Evolutionary conservation across 2,888 invertebrate species (phyloP), one percentile per base, ranked within the genome.

Genomic region (Acronicta alni): DNA sequence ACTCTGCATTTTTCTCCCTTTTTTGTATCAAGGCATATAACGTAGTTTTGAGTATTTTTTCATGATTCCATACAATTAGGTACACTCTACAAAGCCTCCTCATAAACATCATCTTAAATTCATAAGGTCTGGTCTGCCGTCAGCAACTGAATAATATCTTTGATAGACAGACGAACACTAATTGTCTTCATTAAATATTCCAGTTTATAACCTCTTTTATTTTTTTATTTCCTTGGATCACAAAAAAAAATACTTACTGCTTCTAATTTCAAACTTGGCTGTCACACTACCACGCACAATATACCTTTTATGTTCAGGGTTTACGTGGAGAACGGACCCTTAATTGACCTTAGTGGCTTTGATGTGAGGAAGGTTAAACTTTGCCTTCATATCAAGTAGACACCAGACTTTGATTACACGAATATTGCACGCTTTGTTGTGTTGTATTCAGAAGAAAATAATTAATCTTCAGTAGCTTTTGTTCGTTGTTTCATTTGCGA

Each of bases 301-400:
- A 30, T 4, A 39, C 6, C 39, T 64, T 52, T 44, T 32, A 53
- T 23, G 14, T 45, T 35, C 15, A 17, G 43, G 48, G 44, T 38
- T 52, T 42, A 38, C 51, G 32, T 39, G 12, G 10, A 18, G 39
- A 37, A 43, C 41, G 32, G 37, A 20, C 35, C 32, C 57, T 45
- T 65, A 26, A 67, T 71, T 57, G 47, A 52, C 45, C 44, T 44
- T 12, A 30, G 15, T 8, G 38, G 26, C 52, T 48, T 57, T 67
- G 66, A 66, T 45, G 45, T 46, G 12, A n/a, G n/a, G 55, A 15
- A 48, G 12, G 48, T 48, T 41, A 52, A 67, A 57, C 47, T 71
- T 52, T 3, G 43, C 12, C 18, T 32, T 57, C 38, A 52, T 67
- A 56, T 26, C 47, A 53, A 44, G 48, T 37, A 16, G 48, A 20